Percentiles rank a stretch among this genome's conserved stretches.
phyloP scores from a whole-genome alignment of 1,140 invertebrate species.

The Bombus impatiens region DNA sequence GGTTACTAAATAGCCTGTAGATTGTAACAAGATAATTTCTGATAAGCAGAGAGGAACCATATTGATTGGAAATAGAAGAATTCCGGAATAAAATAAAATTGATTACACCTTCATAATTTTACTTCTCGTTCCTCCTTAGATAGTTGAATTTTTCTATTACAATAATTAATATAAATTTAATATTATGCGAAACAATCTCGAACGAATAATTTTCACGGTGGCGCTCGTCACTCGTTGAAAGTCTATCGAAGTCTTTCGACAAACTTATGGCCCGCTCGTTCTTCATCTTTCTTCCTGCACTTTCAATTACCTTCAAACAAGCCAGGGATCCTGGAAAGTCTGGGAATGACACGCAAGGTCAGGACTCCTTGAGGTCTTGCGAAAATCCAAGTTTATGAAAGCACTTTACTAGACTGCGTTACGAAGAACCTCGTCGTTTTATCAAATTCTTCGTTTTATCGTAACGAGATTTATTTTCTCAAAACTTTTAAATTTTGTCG shows the following conservation, averaged over 20 bases:
- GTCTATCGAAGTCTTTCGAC: background rate
- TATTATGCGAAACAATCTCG: background rate
- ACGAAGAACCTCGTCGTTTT: background rate
- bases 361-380: background rate
- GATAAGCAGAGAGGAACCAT: background rate
- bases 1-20: background rate
- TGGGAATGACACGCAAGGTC: constrained; percentile 20
- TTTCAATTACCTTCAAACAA: constrained; percentile 11
- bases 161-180: background rate
- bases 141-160: background rate
- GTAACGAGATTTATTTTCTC: background rate
- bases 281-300: background rate
- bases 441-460: background rate
- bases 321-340: background rate
- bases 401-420: background rate
- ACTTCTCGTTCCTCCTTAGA: no score
- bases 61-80: background rate
- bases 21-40: background rate
- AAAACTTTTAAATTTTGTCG: background rate
- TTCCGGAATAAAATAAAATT: background rate
- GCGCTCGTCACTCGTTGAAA: no score
- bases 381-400: background rate
- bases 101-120: background rate
- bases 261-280: background rate
- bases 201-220: background rate